Evolutionary conservation across 2,888 invertebrate genomes (phyloP), one percentile per base, ranked within the genome.

Genomic region (Nineta flava): DNA sequence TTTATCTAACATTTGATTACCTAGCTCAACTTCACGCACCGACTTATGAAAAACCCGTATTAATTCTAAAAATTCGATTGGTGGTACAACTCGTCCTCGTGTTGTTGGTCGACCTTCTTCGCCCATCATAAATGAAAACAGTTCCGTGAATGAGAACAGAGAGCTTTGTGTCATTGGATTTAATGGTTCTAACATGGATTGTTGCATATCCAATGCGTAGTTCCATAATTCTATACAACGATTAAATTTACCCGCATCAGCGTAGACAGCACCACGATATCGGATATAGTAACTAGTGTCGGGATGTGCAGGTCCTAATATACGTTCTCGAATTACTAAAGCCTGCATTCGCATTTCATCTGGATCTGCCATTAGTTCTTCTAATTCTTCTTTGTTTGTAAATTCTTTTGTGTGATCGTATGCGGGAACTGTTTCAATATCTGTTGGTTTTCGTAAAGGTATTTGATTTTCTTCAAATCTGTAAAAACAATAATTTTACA

Each of bases 301-400:
- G 0, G 95, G 94, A 76, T 96, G 95, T 9, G 91, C 92, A 2
- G 94, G 93, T 85, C 81, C 73, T 53, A 95, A 70, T 58, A 95
- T 94, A 59, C 95, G 73, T 69, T 95, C 94, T 50, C 95, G 74
- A 53, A 95, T 90, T 52, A 95, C 81, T 48, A 96, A 67, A 1
- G 87, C 88, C 64, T 91, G 96, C 93, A 96, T 95, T 59, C 94
- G 74, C 87, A 96, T 92, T 57, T 87, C 90, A 64, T 97, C 96
- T 0, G 94, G 93, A 69, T 96, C 94, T 7, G 87, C 83, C 50
- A 91, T 79, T 45, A 96, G 68, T 55, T 90, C 90, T 56, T 91
- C 87, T 43, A 96, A 67, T 52, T 86, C 81, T 49, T 83, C 83
- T 45, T 79, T 70, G 56, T 83, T 81, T 55, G 77, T 76, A 12